Evolutionary conservation across 2,888 invertebrate species (phyloP).

Genomic region (Phragmatobia fuliginosa): DNA sequence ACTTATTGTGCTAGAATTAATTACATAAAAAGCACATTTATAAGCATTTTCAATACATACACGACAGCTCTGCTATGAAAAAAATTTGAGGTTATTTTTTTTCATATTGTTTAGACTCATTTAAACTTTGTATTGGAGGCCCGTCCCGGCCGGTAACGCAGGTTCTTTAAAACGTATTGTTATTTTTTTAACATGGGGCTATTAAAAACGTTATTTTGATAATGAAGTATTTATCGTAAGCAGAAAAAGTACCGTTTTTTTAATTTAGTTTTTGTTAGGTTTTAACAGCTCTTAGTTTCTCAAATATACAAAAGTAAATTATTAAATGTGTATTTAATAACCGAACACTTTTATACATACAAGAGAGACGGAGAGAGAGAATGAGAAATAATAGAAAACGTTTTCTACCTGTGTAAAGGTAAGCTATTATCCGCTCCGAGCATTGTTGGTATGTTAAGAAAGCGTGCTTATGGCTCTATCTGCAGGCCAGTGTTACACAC

Average conservation of each 20-base stretch:
- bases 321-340: slow-evolving; percentile 28
- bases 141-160: neutral
- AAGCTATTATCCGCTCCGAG: slow-evolving; percentile 61
- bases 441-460: slow-evolving; percentile 66
- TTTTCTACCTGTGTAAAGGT: slow-evolving; percentile 45
- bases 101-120: neutral
- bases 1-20: too few species aligned
- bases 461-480: slow-evolving; percentile 56
- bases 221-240: too few species aligned
- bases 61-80: too few species aligned
- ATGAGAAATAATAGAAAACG: slow-evolving; percentile 38
- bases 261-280: neutral
- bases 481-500: slow-evolving; percentile 51
- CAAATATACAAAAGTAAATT: too few species aligned
- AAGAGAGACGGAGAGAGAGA: slow-evolving; percentile 8
- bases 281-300: too few species aligned
- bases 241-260: too few species aligned
- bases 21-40: too few species aligned
- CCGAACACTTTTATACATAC: slow-evolving; percentile 16
- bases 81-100: too few species aligned
- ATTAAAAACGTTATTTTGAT: too few species aligned
- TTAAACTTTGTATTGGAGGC: neutral
- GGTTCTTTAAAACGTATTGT: neutral
- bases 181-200: neutral
- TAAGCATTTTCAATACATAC: too few species aligned